These are phyloP conservation scores for Labia minor DNA, from an alignment of 2,888 invertebrate species.

Conservation along the genomic window DNA sequence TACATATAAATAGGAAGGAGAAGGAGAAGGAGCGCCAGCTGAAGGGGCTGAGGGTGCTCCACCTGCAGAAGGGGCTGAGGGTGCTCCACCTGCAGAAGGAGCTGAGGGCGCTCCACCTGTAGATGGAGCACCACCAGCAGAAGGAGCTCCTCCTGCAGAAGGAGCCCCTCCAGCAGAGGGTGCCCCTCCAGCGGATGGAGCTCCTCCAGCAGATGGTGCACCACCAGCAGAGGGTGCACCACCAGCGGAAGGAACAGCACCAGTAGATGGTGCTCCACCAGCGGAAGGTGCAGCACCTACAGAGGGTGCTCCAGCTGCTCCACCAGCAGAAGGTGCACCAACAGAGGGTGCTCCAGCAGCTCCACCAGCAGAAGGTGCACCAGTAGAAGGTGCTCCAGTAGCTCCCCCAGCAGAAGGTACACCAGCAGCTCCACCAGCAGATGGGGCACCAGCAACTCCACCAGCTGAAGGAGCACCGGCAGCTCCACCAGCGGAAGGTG, in stretches of 20 bases:
- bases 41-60: slow-evolving; percentile 32
- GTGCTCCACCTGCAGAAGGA: slow-evolving; percentile 31
- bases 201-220: slow-evolving; percentile 31
- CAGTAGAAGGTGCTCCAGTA: slow-evolving; percentile 29
- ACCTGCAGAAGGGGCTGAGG: slow-evolving; percentile 31
- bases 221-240: slow-evolving; percentile 35
- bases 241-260: slow-evolving; percentile 35
- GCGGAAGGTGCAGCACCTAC: slow-evolving; percentile 24
- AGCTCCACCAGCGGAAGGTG: slow-evolving; percentile 28
- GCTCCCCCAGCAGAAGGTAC: slow-evolving; percentile 29
- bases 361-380: slow-evolving; percentile 29
- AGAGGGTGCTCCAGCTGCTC: slow-evolving; percentile 26
- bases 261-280: slow-evolving; percentile 29
- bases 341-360: slow-evolving; percentile 29
- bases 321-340: slow-evolving; percentile 26
- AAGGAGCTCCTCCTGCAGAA: slow-evolving; percentile 28
- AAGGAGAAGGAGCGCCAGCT: slow-evolving; percentile 14
- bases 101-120: slow-evolving; percentile 34
- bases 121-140: slow-evolving; percentile 34
- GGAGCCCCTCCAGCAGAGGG: slow-evolving; percentile 28
- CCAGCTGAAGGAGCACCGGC: slow-evolving; percentile 25
- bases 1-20: slow-evolving; percentile 15
- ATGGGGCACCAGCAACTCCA: slow-evolving; percentile 29
- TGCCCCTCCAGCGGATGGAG: slow-evolving; percentile 31
- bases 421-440: slow-evolving; percentile 26